phyloP scores from a whole-genome alignment of 2,113 vertebrate species.

The Chlorodrepanis virens region DNA sequence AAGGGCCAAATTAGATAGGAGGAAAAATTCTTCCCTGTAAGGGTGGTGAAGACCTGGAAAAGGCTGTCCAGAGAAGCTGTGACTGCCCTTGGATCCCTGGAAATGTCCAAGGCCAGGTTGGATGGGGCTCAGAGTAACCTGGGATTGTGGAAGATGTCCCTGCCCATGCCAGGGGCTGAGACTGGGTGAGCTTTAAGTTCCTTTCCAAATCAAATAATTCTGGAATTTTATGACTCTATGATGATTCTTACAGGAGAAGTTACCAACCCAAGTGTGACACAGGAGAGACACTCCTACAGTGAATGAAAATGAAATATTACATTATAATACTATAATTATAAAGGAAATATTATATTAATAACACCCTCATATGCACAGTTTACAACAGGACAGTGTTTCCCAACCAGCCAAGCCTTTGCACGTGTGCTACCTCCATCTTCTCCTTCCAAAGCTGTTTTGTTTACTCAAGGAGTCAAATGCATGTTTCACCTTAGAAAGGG shows the following conservation, averaged over 20 bases:
- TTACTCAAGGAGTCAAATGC: background rate
- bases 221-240: background rate
- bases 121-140: background rate
- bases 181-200: background rate
- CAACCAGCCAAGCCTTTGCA: background rate
- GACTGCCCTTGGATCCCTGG: background rate
- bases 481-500: background rate
- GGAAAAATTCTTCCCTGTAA: background rate
- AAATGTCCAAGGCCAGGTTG: background rate
- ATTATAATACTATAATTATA: background rate
- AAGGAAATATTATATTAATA: background rate
- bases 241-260: background rate
- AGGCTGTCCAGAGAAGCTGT: background rate
- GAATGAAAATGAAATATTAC: background rate
- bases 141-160: rapidly evolving
- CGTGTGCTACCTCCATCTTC: background rate
- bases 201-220: background rate
- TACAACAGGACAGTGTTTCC: background rate
- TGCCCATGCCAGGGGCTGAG: background rate
- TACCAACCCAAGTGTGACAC: background rate
- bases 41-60: rapidly evolving
- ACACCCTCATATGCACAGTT: rapidly evolving
- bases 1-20: background rate
- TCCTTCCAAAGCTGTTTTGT: background rate
- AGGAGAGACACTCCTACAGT: background rate